A percentile compares a stretch with the other conserved stretches of the same genome.
phyloP scores from a whole-genome alignment of 1,140 invertebrate genomes.

The Leptinotarsa texana region DNA sequence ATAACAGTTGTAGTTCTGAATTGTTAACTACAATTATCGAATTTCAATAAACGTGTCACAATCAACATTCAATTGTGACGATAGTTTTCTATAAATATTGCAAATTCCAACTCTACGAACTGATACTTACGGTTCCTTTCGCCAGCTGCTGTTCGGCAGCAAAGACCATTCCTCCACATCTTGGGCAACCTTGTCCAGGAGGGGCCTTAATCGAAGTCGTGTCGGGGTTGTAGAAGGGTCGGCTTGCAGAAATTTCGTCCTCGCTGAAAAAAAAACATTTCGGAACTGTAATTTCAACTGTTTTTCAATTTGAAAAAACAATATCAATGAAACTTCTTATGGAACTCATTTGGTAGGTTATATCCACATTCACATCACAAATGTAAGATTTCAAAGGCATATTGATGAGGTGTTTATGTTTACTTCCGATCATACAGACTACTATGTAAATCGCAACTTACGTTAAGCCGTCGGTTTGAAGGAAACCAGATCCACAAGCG shows the following conservation, averaged over 20 bases:
- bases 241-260: conserved; percentile 74
- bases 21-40: no score
- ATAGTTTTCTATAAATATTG: no score
- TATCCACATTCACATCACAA: not conserved
- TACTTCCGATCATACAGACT: no score
- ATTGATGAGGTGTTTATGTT: not conserved
- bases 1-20: no score
- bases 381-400: not conserved
- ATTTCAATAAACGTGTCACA: no score
- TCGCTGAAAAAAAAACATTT: conserved; percentile 62
- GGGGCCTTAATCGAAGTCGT: conserved; percentile 87
- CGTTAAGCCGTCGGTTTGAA: conserved; percentile 86
- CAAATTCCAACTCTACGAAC: no score
- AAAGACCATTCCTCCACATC: conserved; percentile 91
- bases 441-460: conserved; percentile 58
- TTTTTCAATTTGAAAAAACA: not conserved
- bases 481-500: conserved; percentile 90
- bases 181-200: conserved; percentile 84
- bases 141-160: conserved; percentile 92
- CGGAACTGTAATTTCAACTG: not conserved
- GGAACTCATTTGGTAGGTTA: not conserved
- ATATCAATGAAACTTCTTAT: not conserved
- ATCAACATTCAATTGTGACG: no score
- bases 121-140: conserved; percentile 76
- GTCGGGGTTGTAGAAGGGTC: conserved; percentile 81